Conservation (phyloP, 2,113 vertebrate species). For the Cricetomys ansorgei region DNA sequence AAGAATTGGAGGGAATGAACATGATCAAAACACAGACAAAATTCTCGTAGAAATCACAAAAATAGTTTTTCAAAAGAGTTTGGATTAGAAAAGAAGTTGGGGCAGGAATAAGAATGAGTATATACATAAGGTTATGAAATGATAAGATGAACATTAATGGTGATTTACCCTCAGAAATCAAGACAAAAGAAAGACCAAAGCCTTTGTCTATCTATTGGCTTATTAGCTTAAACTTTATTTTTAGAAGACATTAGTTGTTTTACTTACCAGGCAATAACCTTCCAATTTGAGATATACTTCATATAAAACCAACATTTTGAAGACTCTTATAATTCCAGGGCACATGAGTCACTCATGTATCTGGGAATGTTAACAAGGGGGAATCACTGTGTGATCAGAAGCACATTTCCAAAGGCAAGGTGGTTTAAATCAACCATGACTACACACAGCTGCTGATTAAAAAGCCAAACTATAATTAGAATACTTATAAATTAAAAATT, state of each 20-base stretch:
- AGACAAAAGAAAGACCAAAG: not conserved
- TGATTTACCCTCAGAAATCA: slow-evolving; percentile 4
- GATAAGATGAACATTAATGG: not conserved
- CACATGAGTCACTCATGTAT: not conserved
- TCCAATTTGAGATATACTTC: not conserved
- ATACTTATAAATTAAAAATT: slow-evolving; percentile 1
- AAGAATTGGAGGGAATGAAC: not conserved
- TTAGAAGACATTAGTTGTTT: not conserved
- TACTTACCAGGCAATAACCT: not conserved
- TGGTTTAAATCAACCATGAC: not conserved
- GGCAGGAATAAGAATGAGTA: not conserved
- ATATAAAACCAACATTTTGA: not conserved
- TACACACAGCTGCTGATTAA: not conserved
- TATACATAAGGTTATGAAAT: slow-evolving; percentile 12
- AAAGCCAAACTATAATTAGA: slow-evolving; percentile 63
- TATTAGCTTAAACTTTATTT: not conserved
- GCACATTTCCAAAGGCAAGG: not conserved
- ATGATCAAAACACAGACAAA: not conserved
- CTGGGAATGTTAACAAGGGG: not conserved
- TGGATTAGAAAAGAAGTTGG: not conserved
- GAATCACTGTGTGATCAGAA: not conserved
- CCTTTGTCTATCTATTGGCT: not conserved
- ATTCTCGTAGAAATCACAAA: not conserved
- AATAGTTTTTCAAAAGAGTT: not conserved
- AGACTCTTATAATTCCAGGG: not conserved